Percentiles rank a stretch among this genome's conserved stretches.
Conservation (phyloP, 2,888 invertebrate genomes). For the Cosmorhoe ocellata region DNA sequence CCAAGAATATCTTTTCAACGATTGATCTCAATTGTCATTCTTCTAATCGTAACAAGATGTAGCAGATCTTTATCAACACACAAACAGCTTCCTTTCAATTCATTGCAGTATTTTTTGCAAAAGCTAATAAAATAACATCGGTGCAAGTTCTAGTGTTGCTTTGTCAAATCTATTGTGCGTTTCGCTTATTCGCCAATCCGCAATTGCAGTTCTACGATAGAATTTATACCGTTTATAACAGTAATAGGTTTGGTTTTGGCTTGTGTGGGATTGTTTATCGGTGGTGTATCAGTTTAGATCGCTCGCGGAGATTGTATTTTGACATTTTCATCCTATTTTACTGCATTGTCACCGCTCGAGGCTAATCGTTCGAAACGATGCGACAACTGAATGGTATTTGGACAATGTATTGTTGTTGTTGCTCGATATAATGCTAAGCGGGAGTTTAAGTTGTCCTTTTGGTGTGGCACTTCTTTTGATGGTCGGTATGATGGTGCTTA, state of each 20-base stretch:
- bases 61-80: slow-evolving; percentile 42
- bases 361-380: slow-evolving; percentile 71
- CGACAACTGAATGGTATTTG: slow-evolving; percentile 37
- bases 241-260: slow-evolving; percentile 30
- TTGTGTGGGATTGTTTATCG: slow-evolving; percentile 2
- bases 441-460: slow-evolving; percentile 19
- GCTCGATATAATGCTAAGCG: slow-evolving; percentile 28
- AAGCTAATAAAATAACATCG: slow-evolving; percentile 47
- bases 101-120: slow-evolving; percentile 37
- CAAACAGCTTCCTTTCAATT: slow-evolving; percentile 46
- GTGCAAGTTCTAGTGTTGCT: slow-evolving; percentile 75
- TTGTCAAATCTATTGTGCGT: slow-evolving; percentile 51
- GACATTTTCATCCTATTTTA: slow-evolving; percentile 80
- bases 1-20: slow-evolving; percentile 1
- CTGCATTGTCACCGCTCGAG: slow-evolving; percentile 61
- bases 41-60: slow-evolving; percentile 35
- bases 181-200: slow-evolving; percentile 11
- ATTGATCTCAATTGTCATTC: slow-evolving; percentile 29
- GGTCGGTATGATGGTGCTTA: neutral
- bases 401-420: slow-evolving; percentile 36
- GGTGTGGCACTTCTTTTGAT: slow-evolving; percentile 15
- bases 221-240: neutral
- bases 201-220: neutral
- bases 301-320: slow-evolving; percentile 74
- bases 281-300: slow-evolving; percentile 49